Conservation (phyloP, 2,797 vertebrate species). For the Vespertilio murinus region DNA sequence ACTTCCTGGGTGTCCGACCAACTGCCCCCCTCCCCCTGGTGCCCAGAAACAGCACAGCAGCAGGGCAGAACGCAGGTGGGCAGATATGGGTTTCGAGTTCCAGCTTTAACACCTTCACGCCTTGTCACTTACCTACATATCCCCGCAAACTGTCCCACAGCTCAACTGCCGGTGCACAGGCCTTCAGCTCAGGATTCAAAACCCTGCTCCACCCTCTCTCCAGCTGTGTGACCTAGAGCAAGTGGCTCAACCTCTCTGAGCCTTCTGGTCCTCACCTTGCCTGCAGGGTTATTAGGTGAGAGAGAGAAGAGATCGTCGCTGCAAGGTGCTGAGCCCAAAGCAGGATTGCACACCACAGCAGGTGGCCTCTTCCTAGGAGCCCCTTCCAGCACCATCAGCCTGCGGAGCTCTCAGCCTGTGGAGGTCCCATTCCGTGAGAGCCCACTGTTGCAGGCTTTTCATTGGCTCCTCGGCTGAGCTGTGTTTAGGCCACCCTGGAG, state of each 20-base stretch:
- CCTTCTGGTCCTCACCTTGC: not conserved
- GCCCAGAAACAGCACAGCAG: not conserved
- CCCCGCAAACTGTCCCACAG: not conserved
- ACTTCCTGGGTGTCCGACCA: not conserved
- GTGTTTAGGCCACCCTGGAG: not conserved
- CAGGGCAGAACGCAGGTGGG: not conserved
- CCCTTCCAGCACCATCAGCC: too few relatives aligned
- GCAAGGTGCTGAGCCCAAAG: not conserved
- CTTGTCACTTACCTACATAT: not conserved
- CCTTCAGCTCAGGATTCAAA: not conserved
- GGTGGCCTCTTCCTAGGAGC: not conserved
- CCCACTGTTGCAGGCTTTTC: not conserved
- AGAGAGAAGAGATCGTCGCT: not conserved
- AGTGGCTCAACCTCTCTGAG: not conserved
- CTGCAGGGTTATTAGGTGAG: not conserved
- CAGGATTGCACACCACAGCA: rapidly evolving
- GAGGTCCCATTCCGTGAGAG: not conserved
- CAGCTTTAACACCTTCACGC: not conserved
- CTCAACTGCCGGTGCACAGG: not conserved
- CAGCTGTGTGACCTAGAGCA: not conserved
- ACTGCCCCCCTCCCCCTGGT: not conserved
- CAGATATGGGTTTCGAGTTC: not conserved
- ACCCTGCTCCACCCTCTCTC: not conserved
- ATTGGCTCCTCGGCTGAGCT: not conserved
- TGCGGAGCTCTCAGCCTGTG: not conserved